phyloP scores from a whole-genome alignment of 1,140 invertebrate species.

The Drosophila kohkoa region DNA sequence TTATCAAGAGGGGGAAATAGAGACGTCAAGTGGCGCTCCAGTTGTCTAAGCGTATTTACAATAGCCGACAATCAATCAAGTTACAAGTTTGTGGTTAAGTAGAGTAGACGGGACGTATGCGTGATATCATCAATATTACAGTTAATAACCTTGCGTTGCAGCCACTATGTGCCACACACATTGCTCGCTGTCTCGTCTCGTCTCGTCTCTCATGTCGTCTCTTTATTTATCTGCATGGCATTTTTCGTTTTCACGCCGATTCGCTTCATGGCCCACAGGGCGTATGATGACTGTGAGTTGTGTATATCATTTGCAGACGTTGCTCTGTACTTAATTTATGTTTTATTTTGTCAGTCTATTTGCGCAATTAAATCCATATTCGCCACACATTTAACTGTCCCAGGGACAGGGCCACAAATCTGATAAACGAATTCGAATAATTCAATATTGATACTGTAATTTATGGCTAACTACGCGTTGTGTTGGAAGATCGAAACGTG shows the following conservation, averaged over 20 bases:
- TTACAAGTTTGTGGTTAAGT: constrained; percentile 3
- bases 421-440: constrained; percentile 16
- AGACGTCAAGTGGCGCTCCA: constrained; percentile 35
- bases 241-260: constrained; percentile 48
- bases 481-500: constrained; percentile 12
- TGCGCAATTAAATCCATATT: constrained; percentile 56
- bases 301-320: constrained; percentile 34
- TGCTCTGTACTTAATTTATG: constrained; percentile 50
- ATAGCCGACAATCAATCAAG: constrained; percentile 37
- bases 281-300: constrained; percentile 69
- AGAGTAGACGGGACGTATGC: constrained; percentile 5
- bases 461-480: constrained; percentile 15
- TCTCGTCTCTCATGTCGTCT: not conserved
- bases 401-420: constrained; percentile 28
- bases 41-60: constrained; percentile 13
- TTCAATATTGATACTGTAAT: constrained; percentile 37
- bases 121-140: constrained; percentile 33
- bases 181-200: not conserved
- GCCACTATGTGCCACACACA: constrained; percentile 11
- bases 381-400: constrained; percentile 40
- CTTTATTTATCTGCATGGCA: constrained; percentile 56
- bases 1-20: not conserved
- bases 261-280: constrained; percentile 55
- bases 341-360: constrained; percentile 56
- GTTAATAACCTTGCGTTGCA: constrained; percentile 36